These are phyloP conservation scores for Lathamus discolor DNA, from an alignment of 2,113 vertebrate species.

Conservation along the genomic window DNA sequence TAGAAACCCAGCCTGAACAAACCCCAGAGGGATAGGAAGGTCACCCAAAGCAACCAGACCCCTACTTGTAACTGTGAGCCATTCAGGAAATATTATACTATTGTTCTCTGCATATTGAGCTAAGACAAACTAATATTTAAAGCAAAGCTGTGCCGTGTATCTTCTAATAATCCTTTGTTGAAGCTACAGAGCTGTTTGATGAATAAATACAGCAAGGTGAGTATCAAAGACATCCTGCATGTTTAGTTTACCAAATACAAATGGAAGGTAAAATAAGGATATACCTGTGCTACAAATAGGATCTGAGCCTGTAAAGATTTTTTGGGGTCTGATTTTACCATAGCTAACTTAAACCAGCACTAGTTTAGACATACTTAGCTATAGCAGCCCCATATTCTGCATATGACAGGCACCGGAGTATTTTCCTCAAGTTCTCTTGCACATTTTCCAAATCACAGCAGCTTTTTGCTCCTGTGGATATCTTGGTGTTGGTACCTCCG, in stretches of 20 bases:
- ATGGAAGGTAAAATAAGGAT: not conserved
- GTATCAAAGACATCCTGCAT: not conserved
- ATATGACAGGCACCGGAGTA: not conserved
- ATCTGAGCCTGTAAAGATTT: not conserved
- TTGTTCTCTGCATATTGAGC: not conserved
- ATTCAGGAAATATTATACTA: not conserved
- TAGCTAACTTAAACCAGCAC: not conserved
- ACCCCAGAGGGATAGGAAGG: not conserved
- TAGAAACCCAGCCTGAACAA: not conserved
- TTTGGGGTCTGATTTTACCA: not conserved
- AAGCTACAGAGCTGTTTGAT: not conserved
- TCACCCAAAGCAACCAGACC: not conserved
- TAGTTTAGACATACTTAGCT: not conserved
- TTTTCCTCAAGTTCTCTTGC: not conserved
- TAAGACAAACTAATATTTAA: not conserved
- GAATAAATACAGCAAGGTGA: not conserved
- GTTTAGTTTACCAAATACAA: not conserved
- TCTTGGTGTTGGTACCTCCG: accelerated
- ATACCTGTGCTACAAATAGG: accelerated
- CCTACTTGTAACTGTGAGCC: not conserved
- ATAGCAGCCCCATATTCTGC: not conserved
- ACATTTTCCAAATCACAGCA: not conserved
- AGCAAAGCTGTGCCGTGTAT: not conserved
- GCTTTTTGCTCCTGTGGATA: not conserved
- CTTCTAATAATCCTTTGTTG: not conserved